A percentile compares a stretch with the other conserved stretches of the same genome.
phyloP scores from a whole-genome alignment of 2,888 invertebrate genomes.

The Eulithis testata region DNA sequence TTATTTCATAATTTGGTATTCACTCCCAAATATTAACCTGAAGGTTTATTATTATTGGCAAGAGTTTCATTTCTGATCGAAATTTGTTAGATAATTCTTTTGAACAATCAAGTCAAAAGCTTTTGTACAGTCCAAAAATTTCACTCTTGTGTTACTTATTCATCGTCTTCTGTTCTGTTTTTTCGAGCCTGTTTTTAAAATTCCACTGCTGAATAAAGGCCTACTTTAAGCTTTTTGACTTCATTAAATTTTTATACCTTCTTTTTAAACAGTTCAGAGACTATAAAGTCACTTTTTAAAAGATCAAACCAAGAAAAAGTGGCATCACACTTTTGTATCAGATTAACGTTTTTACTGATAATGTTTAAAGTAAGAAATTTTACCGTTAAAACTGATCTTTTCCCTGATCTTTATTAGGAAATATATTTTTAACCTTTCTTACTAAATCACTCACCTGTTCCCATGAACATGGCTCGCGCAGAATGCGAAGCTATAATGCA shows the following conservation, averaged over 20 bases:
- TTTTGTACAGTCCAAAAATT: not conserved
- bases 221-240: not conserved
- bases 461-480: slow-evolving; percentile 99
- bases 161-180: too few species aligned
- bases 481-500: slow-evolving; percentile 99
- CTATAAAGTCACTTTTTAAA: too few species aligned
- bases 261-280: too few species aligned
- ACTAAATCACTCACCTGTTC: slow-evolving; percentile 90
- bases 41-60: slow-evolving; percentile 20
- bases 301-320: too few species aligned
- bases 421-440: too few species aligned
- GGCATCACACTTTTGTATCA: too few species aligned
- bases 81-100: slow-evolving; percentile 5
- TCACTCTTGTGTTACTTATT: too few species aligned
- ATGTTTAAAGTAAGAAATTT: too few species aligned
- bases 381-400: too few species aligned
- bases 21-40: slow-evolving; percentile 21
- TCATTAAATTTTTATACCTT: too few species aligned
- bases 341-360: too few species aligned
- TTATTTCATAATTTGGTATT: slow-evolving; percentile 19
- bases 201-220: not conserved
- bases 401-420: too few species aligned
- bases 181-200: not conserved
- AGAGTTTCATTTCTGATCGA: not conserved
- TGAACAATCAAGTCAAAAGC: slow-evolving; percentile 12